Conservation (phyloP, 1,140 invertebrate species). For the Psix sp. region DNA sequence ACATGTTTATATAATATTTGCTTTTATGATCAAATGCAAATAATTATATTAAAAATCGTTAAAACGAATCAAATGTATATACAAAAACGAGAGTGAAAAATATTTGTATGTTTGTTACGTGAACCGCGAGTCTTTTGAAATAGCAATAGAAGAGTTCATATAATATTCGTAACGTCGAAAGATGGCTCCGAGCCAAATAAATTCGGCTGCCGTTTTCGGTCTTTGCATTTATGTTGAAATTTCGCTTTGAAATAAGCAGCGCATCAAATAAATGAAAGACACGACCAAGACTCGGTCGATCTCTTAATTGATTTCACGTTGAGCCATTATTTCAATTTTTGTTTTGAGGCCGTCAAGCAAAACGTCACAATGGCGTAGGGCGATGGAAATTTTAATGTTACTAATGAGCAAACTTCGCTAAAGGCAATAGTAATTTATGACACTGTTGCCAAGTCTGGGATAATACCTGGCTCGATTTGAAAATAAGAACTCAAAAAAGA, state of each 20-base stretch:
- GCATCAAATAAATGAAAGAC: constrained; percentile 24
- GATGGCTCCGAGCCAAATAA: constrained; percentile 52
- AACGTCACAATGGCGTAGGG: constrained; percentile 16
- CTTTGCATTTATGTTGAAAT: constrained; percentile 21
- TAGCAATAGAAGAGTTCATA: constrained; percentile 26
- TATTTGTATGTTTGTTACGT: constrained; percentile 15
- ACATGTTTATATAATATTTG: too few species aligned
- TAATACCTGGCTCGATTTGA: constrained; percentile 28
- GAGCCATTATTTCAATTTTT: constrained; percentile 36
- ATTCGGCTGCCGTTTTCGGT: constrained; percentile 41
- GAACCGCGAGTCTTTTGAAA: constrained; percentile 21
- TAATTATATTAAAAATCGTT: too few species aligned
- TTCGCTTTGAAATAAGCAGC: constrained; percentile 20
- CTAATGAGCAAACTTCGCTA: constrained; percentile 48
- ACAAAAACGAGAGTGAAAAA: constrained; percentile 4
- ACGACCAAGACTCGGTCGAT: constrained; percentile 3
- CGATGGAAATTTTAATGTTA: constrained; percentile 22
- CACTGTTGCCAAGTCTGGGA: constrained; percentile 26
- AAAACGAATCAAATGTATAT: too few species aligned
- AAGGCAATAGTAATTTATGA: constrained; percentile 44
- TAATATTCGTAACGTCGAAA: constrained; percentile 34
- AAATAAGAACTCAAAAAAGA: constrained; percentile 34
- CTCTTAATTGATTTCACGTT: constrained; percentile 32
- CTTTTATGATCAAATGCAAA: too few species aligned
- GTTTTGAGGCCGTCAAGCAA: not conserved